Conservation (phyloP, 2,888 invertebrate genomes). For the Patella caerulea region DNA sequence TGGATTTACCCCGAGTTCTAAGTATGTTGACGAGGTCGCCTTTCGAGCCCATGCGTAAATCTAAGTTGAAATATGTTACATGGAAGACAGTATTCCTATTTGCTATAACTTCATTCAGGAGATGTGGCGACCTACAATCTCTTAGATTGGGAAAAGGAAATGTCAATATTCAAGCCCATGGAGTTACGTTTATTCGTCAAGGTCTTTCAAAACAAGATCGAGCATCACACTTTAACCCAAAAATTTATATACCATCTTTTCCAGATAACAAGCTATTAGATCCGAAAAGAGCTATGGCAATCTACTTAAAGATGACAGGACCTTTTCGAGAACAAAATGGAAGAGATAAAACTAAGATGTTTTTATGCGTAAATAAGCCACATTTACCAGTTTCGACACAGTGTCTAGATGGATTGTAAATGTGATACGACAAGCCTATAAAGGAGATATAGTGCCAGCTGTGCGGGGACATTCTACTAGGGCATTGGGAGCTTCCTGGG, state of each 20-base stretch:
- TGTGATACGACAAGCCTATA: constrained; percentile 13
- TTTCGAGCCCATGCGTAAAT: background rate
- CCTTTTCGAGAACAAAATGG: background rate
- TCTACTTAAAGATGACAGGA: background rate
- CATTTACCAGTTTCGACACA: constrained; percentile 2
- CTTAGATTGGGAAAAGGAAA: background rate
- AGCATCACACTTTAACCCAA: background rate
- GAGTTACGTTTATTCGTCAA: background rate
- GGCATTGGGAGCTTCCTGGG: constrained; percentile 23
- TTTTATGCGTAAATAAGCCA: constrained; percentile 7
- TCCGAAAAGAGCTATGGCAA: background rate
- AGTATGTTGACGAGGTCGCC: background rate
- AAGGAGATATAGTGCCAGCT: background rate
- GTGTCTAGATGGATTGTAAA: constrained; percentile 12
- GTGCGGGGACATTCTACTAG: constrained; percentile 21
- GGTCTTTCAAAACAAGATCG: constrained; percentile 7
- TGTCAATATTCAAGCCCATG: background rate
- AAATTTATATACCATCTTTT: background rate
- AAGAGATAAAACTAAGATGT: background rate
- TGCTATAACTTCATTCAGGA: background rate
- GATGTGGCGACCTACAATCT: background rate
- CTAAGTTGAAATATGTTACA: background rate
- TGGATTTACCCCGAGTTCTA: background rate
- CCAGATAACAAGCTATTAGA: background rate
- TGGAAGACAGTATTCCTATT: background rate